Evolutionary conservation across 1,140 invertebrate species (phyloP).

Genomic region (Linepithema humile): DNA sequence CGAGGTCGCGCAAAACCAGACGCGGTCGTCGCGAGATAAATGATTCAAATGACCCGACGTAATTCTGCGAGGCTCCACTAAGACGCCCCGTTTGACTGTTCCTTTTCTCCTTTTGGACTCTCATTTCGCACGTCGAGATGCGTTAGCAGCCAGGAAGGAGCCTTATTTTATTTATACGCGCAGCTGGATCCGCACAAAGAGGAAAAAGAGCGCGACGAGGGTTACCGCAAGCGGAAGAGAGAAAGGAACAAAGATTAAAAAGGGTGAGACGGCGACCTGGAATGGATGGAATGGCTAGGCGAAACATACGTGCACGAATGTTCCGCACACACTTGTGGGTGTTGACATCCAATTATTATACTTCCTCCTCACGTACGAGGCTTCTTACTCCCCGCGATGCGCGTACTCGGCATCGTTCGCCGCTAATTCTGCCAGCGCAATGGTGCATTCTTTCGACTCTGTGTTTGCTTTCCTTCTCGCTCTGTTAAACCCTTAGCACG

Average conservation of each 20-base stretch:
- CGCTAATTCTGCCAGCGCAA: conserved; percentile 12
- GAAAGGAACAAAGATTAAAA: conserved; percentile 7
- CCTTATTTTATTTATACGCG: conserved; percentile 60
- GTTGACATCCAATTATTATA: conserved; percentile 62
- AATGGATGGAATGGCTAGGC: conserved; percentile 45
- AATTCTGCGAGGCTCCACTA: conserved; percentile 32
- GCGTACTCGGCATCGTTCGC: neutral
- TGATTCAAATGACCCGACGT: conserved; percentile 46
- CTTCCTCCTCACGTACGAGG: conserved; percentile 23
- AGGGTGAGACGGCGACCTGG: conserved; percentile 16
- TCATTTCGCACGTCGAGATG: conserved; percentile 33
- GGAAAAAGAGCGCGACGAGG: conserved; percentile 2
- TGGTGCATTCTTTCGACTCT: conserved; percentile 32
- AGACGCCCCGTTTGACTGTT: conserved; percentile 10
- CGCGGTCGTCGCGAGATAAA: conserved; percentile 38
- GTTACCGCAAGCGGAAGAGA: neutral
- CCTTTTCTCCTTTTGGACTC: conserved; percentile 18
- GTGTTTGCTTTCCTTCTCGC: conserved; percentile 43
- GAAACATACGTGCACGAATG: conserved; percentile 46
- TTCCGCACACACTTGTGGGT: conserved; percentile 23
- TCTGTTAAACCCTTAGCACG: conserved; percentile 42
- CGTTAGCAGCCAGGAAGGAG: conserved; percentile 31
- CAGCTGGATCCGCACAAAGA: neutral
- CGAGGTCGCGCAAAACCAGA: conserved; percentile 36
- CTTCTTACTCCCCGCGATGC: conserved; percentile 5